Conservation (phyloP, 1,140 invertebrate genomes). For the Drosophila bocqueti region DNA sequence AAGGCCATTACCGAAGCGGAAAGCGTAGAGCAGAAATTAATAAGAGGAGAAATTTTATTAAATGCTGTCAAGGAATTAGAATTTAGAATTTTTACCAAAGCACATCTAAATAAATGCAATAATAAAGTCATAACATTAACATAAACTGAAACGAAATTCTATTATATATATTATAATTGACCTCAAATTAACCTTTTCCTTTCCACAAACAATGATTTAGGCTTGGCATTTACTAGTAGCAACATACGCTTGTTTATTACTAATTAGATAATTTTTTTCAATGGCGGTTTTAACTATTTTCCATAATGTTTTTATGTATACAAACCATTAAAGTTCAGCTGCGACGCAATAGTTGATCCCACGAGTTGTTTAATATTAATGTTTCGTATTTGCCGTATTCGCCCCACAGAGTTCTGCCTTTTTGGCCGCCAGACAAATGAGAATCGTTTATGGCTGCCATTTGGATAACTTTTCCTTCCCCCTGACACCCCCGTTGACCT, state of each 20-base stretch:
- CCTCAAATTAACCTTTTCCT: background rate
- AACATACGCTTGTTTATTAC: background rate
- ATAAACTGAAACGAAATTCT: background rate
- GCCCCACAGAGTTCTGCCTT: slow-evolving; percentile 22
- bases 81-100: too few species aligned
- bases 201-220: background rate
- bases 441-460: slow-evolving; percentile 67
- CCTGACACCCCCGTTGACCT: slow-evolving; percentile 38
- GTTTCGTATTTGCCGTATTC: slow-evolving; percentile 13
- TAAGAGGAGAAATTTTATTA: background rate
- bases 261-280: background rate
- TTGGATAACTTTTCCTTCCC: slow-evolving; percentile 41
- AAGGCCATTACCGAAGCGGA: background rate
- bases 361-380: slow-evolving; percentile 35
- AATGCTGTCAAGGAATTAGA: background rate
- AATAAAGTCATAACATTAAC: too few species aligned
- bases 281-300: slow-evolving; percentile 4
- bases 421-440: slow-evolving; percentile 50
- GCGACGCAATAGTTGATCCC: slow-evolving; percentile 24
- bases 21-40: background rate
- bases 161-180: background rate
- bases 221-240: background rate
- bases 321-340: slow-evolving; percentile 7
- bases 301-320: slow-evolving; percentile 14
- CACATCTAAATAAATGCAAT: too few species aligned